phyloP scores from a whole-genome alignment of 2,113 vertebrate species.

The Ctenomys sociabilis region DNA sequence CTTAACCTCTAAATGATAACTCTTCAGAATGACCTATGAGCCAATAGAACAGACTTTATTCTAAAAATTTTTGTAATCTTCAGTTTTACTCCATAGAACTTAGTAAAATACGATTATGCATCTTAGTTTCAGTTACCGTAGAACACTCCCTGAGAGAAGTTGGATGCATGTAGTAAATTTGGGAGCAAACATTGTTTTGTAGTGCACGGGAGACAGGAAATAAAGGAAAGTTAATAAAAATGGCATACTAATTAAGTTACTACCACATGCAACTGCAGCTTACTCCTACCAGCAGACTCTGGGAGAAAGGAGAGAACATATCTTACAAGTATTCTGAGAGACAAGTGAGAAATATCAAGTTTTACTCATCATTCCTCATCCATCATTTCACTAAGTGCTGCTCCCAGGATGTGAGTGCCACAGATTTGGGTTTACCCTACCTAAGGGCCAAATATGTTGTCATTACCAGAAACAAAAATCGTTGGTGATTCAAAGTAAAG shows the following conservation, averaged over 20 bases:
- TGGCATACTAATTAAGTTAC: constrained; percentile 15
- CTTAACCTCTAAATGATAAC: not conserved
- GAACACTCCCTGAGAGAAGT: not conserved
- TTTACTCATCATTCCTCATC: not conserved
- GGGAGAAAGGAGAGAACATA: not conserved
- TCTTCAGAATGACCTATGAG: not conserved
- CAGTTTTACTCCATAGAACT: constrained; percentile 9
- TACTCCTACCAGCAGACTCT: not conserved
- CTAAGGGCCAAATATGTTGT: not conserved
- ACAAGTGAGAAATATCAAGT: not conserved
- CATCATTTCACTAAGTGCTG: not conserved
- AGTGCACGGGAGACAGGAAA: not conserved
- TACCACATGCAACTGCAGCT: not conserved
- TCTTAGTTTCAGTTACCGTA: constrained; percentile 6
- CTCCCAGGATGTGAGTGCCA: not conserved
- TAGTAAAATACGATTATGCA: not conserved
- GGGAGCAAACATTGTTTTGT: not conserved
- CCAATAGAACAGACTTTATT: not conserved
- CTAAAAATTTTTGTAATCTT: constrained; percentile 15
- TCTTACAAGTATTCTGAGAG: not conserved
- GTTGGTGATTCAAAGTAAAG: not conserved
- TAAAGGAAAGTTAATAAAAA: not conserved
- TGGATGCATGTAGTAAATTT: not conserved
- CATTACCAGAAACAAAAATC: constrained; percentile 24
- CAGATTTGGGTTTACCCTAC: not conserved